Conservation (phyloP, 2,113 vertebrate genomes). For the Psephotus haematonotus region DNA sequence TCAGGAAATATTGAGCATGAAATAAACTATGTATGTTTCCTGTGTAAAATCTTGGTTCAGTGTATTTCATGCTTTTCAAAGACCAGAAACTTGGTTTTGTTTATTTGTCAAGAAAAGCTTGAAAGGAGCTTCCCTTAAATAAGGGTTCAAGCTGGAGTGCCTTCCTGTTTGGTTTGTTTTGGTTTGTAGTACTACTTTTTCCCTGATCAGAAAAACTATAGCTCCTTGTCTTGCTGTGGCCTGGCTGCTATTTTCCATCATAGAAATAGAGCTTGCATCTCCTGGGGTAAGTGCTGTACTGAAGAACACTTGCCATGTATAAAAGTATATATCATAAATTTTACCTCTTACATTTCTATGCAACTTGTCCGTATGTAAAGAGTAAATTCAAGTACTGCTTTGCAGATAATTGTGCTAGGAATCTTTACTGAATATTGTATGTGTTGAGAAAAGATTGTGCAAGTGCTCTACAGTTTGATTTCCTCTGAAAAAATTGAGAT, state of each 20-base stretch:
- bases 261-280: background rate
- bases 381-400: background rate
- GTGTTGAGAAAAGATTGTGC: background rate
- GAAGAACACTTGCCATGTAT: background rate
- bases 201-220: background rate
- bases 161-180: background rate
- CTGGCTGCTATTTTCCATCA: background rate
- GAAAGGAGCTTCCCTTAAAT: background rate
- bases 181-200: background rate
- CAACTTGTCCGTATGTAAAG: background rate
- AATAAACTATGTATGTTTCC: background rate
- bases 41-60: background rate
- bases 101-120: background rate
- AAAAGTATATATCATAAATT: background rate
- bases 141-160: background rate
- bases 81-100: background rate
- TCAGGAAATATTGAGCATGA: background rate
- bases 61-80: background rate
- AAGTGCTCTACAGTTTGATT: background rate
- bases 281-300: background rate
- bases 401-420: background rate
- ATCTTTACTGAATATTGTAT: background rate
- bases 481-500: background rate
- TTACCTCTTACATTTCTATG: background rate
- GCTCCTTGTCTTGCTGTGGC: background rate